A percentile compares a stretch with the other conserved stretches of the same genome.
phyloP scores from a whole-genome alignment of 1,140 invertebrate species.

The Zophobas atratus region DNA sequence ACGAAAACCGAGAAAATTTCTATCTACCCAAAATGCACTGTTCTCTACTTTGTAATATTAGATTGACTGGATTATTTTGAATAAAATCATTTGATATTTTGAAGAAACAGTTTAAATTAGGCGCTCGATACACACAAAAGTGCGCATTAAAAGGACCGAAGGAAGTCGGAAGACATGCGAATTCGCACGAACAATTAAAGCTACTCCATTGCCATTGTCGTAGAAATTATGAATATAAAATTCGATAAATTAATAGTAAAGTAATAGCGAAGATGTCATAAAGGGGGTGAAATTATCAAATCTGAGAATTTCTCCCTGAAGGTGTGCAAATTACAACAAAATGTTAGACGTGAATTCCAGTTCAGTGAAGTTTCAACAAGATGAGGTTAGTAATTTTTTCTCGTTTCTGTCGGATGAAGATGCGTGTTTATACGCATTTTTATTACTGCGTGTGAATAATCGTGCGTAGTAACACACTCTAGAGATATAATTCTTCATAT shows the following conservation, averaged over 20 bases:
- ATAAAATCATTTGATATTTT: too few relatives aligned
- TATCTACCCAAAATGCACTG: too few relatives aligned
- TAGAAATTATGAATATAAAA: not conserved
- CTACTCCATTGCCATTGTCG: slow-evolving; percentile 4
- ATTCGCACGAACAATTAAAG: not conserved
- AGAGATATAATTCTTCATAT: not conserved
- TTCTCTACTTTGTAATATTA: too few relatives aligned
- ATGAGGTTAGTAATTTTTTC: slow-evolving; percentile 43
- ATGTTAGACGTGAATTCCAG: slow-evolving; percentile 38
- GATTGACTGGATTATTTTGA: too few relatives aligned
- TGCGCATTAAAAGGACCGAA: too few relatives aligned
- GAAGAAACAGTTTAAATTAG: too few relatives aligned
- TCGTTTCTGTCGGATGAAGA: not conserved
- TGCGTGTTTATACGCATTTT: not conserved
- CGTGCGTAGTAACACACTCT: not conserved
- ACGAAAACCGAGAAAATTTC: too few relatives aligned
- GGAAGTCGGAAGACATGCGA: too few relatives aligned
- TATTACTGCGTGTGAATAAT: not conserved
- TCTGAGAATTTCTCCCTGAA: not conserved
- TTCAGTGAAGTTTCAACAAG: slow-evolving; percentile 40
- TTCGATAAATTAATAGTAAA: not conserved
- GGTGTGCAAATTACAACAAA: slow-evolving; percentile 6
- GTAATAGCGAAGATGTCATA: slow-evolving; percentile 2
- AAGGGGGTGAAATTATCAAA: not conserved
- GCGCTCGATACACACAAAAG: too few relatives aligned